Evolutionary conservation across 2,888 invertebrate genomes (phyloP), one percentile per base, ranked within the genome.

Genomic region (Cheilosia soror): DNA sequence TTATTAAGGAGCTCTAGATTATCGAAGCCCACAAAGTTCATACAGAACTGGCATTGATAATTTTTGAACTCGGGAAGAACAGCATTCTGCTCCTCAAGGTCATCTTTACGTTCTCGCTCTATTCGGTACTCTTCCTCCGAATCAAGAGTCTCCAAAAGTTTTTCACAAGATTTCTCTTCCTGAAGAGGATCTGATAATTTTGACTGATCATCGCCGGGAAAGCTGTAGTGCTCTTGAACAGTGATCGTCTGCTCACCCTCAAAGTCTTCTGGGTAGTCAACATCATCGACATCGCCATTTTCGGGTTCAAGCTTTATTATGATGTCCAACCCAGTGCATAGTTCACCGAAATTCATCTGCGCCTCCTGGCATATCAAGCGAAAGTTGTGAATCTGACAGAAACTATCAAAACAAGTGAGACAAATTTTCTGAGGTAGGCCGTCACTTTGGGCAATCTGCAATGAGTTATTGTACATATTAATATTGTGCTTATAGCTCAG

Each of bases 311-410:
- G 33, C 63, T 83, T 84, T 7, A 84, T 80, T 20, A 80, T 84
- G 15, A 84, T 84, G 40, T 84, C 84, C 31, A 84, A 25, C 5
- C 84, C 84, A 33, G 80, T 80, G 31, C 84, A 84, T 2, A 79
- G 40, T 25, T 84, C 84, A 0, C 75, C 60, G 13, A 80, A 84
- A 33, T 84, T 80, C n/a, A 37, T 63, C 33, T 84, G 84, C 2
- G 84, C 84, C 13, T 84, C 80, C 29, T 84, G 75, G 42, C 84
- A 84, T 15, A 84, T 84, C 7, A 75, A 27, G 0, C 84, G 80
- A 20, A 84, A 84, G 9, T 84, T 84, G 20, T 84, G 84, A 29
- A 84, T 80, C 71, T 84, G 84, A 37, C 84, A 84, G 40, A 84
- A 84, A 20, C 84, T 84, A 66, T 84, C 84, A n/a, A 84, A 84